Percentiles rank a stretch among this genome's conserved stretches.
phyloP scores from a whole-genome alignment of 2,113 vertebrate species.

The Neolamprologus variostigma region DNA sequence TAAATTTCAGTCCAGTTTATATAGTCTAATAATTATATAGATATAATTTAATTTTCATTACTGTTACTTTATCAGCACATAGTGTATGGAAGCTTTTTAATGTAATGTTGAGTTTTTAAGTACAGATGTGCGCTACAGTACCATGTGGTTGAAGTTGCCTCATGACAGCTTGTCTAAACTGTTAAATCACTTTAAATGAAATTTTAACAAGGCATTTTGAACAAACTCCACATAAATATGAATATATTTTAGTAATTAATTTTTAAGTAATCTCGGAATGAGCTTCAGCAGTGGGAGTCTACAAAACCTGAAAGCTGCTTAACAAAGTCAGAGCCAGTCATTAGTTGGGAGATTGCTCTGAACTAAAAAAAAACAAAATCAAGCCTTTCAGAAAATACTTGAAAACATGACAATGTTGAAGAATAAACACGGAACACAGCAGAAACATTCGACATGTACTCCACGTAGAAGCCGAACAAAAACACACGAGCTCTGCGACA shows the following conservation, averaged over 20 bases:
- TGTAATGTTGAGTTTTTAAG: background rate
- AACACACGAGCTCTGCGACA: conserved; percentile 6
- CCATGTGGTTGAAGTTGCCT: background rate
- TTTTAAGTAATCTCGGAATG: background rate
- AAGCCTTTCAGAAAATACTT: background rate
- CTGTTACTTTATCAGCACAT: background rate
- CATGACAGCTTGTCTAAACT: background rate
- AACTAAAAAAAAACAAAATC: background rate
- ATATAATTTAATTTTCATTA: background rate
- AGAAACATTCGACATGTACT: background rate
- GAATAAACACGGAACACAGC: background rate
- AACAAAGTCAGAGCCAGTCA: background rate
- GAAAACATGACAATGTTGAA: background rate
- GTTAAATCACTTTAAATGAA: background rate
- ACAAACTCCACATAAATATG: background rate
- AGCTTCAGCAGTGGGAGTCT: background rate
- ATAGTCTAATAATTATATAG: background rate
- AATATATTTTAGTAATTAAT: background rate
- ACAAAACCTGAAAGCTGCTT: background rate
- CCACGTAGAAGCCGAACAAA: background rate
- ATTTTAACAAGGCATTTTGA: background rate
- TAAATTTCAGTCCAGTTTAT: background rate
- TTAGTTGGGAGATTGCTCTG: background rate
- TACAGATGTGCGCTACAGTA: background rate
- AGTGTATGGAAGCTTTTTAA: background rate